Evolutionary conservation across 2,113 vertebrate species (phyloP), one percentile per base, ranked within the genome.

Genomic region (Ptyas mucosa): DNA sequence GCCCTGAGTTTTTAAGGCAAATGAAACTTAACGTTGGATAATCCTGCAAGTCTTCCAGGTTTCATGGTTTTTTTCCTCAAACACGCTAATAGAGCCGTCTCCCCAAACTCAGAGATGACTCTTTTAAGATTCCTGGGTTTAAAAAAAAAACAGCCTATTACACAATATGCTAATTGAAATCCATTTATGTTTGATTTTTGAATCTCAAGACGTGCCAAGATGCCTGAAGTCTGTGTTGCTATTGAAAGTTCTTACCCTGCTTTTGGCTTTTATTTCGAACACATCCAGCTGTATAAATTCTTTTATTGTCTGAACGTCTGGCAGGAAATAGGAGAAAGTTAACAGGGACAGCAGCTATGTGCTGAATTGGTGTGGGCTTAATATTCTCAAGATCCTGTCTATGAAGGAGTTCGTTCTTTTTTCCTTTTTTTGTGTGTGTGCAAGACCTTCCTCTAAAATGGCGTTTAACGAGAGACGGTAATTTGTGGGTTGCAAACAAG

Each of bases 241-340:
- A 88, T 95, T 96, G 97, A 97, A 97, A 97, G 96, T 92, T 95
- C 96, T 97, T 97, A 95, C 96, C 96, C 97, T 95, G 96, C 92
- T 97, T 97, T 51, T 98, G 99, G 98, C 98, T 98, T 97, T 97
- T 97, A 92, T 87, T 96, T 98, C 97, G 95, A 96, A 95, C 97
- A 98, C 97, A 97, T 98, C 97, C 98, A 98, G 98, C 98, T 98
- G 98, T 98, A 98, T 98, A 98, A 98, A 98, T 98, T 98, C 98
- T 97, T 98, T 98, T 97, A 97, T 98, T 98, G 98, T 98, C 98
- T 98, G 98, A 98, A 97, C 98, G 98, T 98, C 98, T 98, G 98
- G 97, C 98, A 98, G 98, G 98, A 98, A 97, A 95, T 96, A 97
- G 97, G 96, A 97, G 97, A 98, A 98, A 97, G 97, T 97, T 97